Evolutionary conservation across 2,888 invertebrate species (phyloP).

Genomic region (Physocephala rufipes): DNA sequence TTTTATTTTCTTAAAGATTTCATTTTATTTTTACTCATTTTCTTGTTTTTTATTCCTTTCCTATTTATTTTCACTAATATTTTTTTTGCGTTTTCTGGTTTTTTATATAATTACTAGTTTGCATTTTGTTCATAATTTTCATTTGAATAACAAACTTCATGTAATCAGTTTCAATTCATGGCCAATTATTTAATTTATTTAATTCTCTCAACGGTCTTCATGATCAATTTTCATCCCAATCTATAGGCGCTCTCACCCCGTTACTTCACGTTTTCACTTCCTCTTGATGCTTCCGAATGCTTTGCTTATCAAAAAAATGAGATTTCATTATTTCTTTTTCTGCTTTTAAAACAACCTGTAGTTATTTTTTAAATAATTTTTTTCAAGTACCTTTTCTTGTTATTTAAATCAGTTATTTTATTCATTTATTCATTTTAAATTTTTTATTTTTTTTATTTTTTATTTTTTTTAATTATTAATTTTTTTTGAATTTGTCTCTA

Average conservation of each 20-base stretch:
- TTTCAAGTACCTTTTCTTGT: background rate
- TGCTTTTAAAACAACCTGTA: background rate
- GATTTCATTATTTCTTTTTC: background rate
- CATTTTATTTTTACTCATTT: too few relatives aligned
- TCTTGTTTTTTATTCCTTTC: background rate
- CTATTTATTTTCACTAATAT: background rate
- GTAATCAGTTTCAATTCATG: too few relatives aligned
- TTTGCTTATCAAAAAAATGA: too few relatives aligned
- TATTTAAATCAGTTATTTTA: background rate
- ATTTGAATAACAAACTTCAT: too few relatives aligned
- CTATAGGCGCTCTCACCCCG: too few relatives aligned
- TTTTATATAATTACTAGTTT: background rate
- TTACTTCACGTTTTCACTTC: too few relatives aligned
- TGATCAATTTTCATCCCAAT: too few relatives aligned
- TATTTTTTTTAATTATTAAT: background rate
- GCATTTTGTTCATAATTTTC: background rate
- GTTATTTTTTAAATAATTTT: background rate
- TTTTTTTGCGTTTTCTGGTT: background rate
- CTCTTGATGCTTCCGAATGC: too few relatives aligned
- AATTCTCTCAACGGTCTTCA: too few relatives aligned
- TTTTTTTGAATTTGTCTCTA: background rate
- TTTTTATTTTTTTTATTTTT: background rate
- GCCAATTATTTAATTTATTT: too few relatives aligned
- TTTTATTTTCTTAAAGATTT: too few relatives aligned
- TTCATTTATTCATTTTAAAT: background rate